Conservation (phyloP, 2,113 vertebrate genomes). For the Paracanthobrama guichenoti region DNA sequence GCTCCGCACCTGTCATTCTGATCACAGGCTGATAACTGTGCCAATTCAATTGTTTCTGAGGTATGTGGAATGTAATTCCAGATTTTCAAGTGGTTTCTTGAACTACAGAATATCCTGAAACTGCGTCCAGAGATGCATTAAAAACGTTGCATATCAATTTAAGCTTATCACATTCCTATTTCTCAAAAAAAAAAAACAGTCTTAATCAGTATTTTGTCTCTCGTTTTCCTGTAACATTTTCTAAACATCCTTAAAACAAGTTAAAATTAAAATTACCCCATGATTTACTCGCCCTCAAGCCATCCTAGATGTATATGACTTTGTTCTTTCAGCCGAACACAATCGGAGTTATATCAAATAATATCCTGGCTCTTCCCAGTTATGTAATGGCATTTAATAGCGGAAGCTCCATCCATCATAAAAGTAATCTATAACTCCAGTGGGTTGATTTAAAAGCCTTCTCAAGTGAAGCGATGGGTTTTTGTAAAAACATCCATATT, state of each 20-base stretch:
- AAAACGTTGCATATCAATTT: constrained; percentile 41
- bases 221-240: background rate
- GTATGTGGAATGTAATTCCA: constrained; percentile 44
- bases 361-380: too few species aligned
- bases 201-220: background rate
- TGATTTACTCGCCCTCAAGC: too few species aligned
- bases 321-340: too few species aligned
- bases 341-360: too few species aligned
- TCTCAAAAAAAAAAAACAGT: background rate
- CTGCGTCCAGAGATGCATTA: background rate
- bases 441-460: too few species aligned
- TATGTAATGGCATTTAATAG: too few species aligned
- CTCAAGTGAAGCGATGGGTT: too few species aligned
- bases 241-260: background rate
- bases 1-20: constrained; percentile 45
- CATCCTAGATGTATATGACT: too few species aligned
- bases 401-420: too few species aligned
- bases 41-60: constrained; percentile 35
- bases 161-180: constrained; percentile 25
- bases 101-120: background rate
- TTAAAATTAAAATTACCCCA: too few species aligned
- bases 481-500: too few species aligned
- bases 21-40: constrained; percentile 50
- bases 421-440: too few species aligned
- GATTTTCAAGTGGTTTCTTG: constrained; percentile 4